Percentiles rank a stretch among this genome's conserved stretches.
These are phyloP conservation scores for Onychomys torridus DNA, from an alignment of 2,797 vertebrate species.

Conservation along the genomic window DNA sequence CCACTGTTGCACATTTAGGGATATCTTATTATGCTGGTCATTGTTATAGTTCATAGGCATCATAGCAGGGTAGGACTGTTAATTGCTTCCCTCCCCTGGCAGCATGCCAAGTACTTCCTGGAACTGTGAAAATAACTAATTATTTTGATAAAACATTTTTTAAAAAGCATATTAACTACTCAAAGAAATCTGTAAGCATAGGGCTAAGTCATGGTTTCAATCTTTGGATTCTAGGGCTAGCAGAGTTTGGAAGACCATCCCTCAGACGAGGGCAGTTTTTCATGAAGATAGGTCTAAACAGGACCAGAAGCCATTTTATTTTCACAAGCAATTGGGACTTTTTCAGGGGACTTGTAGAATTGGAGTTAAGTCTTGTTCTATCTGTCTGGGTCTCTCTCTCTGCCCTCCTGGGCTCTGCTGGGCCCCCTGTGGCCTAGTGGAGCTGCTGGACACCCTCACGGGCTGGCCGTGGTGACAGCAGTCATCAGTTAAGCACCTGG, in stretches of 20 bases:
- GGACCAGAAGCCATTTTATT: not conserved
- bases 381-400: not conserved
- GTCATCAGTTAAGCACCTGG: not conserved
- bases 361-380: not conserved
- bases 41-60: not conserved
- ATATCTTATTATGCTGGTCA: not conserved
- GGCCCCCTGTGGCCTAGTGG: constrained; percentile 90
- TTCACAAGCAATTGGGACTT: not conserved
- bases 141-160: not conserved
- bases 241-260: not conserved
- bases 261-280: not conserved
- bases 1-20: not conserved
- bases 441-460: constrained; percentile 87
- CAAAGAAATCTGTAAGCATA: not conserved
- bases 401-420: constrained; percentile 82
- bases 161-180: not conserved
- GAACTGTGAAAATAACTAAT: not conserved
- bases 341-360: not conserved
- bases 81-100: not conserved
- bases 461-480: constrained; percentile 11
- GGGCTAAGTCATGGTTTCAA: not conserved
- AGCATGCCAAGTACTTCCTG: not conserved
- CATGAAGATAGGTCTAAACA: not conserved
- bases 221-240: not conserved
- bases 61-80: not conserved